Evolutionary conservation across 2,888 invertebrate genomes (phyloP).

Genomic region (Alcis repandata): DNA sequence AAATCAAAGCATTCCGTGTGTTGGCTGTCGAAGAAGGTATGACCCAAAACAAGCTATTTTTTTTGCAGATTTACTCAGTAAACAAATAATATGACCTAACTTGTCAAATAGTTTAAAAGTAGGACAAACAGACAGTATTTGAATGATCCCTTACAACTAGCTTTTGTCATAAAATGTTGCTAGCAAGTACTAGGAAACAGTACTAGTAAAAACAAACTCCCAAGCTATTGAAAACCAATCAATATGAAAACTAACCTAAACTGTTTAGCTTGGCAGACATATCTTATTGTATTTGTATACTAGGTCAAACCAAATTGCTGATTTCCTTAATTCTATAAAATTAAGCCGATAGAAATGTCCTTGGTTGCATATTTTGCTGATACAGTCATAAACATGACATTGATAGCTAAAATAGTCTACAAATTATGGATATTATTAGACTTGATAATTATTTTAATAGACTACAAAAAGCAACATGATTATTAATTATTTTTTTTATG

Average conservation of each 20-base stretch:
- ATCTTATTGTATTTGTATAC: background rate
- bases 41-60: conserved; percentile 4
- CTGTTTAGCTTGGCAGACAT: too few species aligned
- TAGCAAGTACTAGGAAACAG: background rate
- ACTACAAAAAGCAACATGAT: too few species aligned
- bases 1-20: conserved; percentile 97
- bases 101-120: background rate
- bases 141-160: too few species aligned
- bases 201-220: too few species aligned
- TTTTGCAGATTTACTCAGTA: background rate
- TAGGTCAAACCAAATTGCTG: background rate
- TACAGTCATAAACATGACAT: background rate
- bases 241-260: too few species aligned
- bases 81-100: background rate
- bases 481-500: too few species aligned
- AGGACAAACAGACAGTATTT: background rate
- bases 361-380: conserved; percentile 2
- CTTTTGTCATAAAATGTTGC: too few species aligned
- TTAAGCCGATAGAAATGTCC: background rate
- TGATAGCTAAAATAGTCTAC: too few species aligned
- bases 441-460: too few species aligned
- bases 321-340: background rate
- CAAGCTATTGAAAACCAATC: too few species aligned
- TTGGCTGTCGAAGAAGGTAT: conserved; percentile 96
- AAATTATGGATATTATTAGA: too few species aligned